Percentiles rank a stretch among this genome's conserved stretches.
Evolutionary conservation across 2,797 vertebrate species (phyloP).

Genomic region (Macroramphosus scolopax): DNA sequence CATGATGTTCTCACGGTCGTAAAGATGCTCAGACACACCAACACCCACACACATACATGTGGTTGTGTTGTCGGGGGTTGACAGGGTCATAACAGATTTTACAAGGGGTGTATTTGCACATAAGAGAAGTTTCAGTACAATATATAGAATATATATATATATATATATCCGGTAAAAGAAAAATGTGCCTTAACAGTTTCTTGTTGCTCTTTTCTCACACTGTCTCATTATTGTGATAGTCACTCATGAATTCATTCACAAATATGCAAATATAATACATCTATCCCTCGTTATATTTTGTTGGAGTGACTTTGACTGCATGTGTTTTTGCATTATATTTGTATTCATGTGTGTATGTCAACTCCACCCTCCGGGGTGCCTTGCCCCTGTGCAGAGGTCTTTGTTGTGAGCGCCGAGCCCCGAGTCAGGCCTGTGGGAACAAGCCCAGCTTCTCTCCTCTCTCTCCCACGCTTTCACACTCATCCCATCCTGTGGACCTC

Average conservation of each 20-base stretch:
- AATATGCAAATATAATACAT: constrained; percentile 7
- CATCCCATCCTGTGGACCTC: constrained; percentile 63
- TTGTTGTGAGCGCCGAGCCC: constrained; percentile 59
- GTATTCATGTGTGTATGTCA: constrained; percentile 45
- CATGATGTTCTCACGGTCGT: constrained; percentile 11
- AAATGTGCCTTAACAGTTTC: neutral
- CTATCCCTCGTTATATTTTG: constrained; percentile 1
- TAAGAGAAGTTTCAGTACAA: neutral
- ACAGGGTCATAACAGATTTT: neutral
- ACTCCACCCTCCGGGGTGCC: constrained; percentile 62
- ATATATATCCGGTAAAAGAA: neutral
- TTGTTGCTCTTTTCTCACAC: neutral
- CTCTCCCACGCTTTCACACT: constrained; percentile 73
- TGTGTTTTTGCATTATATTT: constrained; percentile 41
- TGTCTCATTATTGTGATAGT: neutral
- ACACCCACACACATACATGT: constrained; percentile 5
- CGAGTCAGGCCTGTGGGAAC: constrained; percentile 74
- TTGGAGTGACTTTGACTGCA: constrained; percentile 3
- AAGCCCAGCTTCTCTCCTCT: constrained; percentile 56
- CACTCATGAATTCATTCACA: neutral
- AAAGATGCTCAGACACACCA: constrained; percentile 18
- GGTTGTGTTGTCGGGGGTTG: constrained; percentile 10
- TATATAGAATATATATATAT: neutral
- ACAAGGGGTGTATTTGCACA: too few relatives aligned
- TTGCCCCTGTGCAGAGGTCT: constrained; percentile 53